Evolutionary conservation across 2,797 vertebrate genomes (phyloP).

Genomic region (Novumbra hubbsi): DNA sequence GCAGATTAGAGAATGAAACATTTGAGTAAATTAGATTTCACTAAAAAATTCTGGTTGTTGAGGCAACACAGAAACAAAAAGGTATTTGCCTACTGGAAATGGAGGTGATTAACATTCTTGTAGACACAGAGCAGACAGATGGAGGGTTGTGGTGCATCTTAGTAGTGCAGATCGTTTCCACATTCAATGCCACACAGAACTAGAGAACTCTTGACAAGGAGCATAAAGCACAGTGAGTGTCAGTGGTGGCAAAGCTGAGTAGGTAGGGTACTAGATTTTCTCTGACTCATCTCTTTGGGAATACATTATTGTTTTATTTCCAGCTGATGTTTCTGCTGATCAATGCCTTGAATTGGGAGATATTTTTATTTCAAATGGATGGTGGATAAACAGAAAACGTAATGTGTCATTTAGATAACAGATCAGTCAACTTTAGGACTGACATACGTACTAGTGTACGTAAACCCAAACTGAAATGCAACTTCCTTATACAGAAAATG

Average conservation of each 20-base stretch:
- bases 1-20: conserved; percentile 11
- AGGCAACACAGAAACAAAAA: not conserved
- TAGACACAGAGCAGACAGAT: not conserved
- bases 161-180: not conserved
- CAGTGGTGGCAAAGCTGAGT: not conserved
- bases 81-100: not conserved
- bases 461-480: not conserved
- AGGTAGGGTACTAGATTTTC: not conserved
- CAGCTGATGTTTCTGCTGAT: not conserved
- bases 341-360: not conserved
- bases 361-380: not conserved
- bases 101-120: not conserved
- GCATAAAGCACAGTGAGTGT: not conserved
- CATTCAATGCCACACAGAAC: not conserved
- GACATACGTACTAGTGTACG: not conserved
- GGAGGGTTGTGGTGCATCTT: not conserved
- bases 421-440: not conserved
- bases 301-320: not conserved
- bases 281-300: not conserved
- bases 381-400: not conserved
- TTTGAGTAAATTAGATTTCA: not conserved
- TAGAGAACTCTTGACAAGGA: not conserved
- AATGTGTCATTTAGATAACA: not conserved
- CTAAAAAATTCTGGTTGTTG: not conserved
- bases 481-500: too few relatives aligned